Base-by-base conservation (phyloP, 2,888 invertebrate species). In the Micoletzkya japonica region DNA sequence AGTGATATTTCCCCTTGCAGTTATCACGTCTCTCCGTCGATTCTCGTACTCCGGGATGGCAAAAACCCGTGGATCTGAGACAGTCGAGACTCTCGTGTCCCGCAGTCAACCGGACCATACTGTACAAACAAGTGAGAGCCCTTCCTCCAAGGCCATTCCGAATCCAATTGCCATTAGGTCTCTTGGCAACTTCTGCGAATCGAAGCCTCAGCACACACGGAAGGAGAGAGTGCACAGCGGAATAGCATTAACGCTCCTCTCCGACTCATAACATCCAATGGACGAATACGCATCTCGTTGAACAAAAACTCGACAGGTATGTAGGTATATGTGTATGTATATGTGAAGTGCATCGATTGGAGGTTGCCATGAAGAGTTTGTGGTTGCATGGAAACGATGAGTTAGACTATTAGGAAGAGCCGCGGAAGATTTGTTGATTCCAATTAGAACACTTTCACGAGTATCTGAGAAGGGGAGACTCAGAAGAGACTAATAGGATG, bases 171-270 rank as follows among this genome's bases (percentile, higher is more conserved):
- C 44, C 10, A 14, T 44, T 61, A 78, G 77, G 88, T 97, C 69
- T 92, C 93, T 86, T 98, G 98, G 97, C 95, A 97, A 87, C 93
- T 94, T 64, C 91, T 97, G 28, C 90, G 95, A 24, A 72, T 75
- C 54, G 79, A 77, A 74, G 77, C 78, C 20, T 80, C 76, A 17
- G 77, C 77, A 30, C 77, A 77, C 64, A 66, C 72, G 17, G 77
- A 72, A 34, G 76, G 73, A 71, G 71, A 73, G 28, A 54, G 54
- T 32, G 76, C 75, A 24, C 76, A 76, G 60, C 58, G 79, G 39
- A 72, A 74, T 17, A 76, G 72, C 70, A 79, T 84, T 44, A 84
- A 82, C 52, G 83, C 83, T 32, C 97, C 98, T 0, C 88, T 98
- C 58, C 89, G 96, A 74, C 89, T 98, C 74, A 90, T 98, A 34